Evolutionary conservation across 2,797 vertebrate genomes (phyloP).

Genomic region (Vespertilio murinus): DNA sequence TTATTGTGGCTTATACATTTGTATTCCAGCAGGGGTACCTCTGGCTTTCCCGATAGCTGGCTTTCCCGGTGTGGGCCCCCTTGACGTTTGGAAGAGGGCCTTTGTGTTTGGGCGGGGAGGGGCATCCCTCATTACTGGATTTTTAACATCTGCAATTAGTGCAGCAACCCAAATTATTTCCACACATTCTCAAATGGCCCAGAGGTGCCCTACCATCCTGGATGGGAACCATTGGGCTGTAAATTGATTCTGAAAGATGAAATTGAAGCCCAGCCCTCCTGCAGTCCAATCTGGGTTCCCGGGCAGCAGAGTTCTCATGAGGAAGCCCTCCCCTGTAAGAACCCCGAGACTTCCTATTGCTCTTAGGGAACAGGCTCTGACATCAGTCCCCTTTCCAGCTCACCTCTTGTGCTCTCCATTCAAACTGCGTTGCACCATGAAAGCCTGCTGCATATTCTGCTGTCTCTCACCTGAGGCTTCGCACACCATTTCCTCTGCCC

Average conservation of each 20-base stretch:
- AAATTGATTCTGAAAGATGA: not conserved
- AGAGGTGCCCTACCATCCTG: not conserved
- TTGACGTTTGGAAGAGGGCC: not conserved
- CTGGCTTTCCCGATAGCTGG: not conserved
- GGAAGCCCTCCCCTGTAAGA: not conserved
- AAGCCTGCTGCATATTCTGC: not conserved
- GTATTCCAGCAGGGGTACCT: not conserved
- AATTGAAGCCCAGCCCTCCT: not conserved
- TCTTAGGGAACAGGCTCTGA: not conserved
- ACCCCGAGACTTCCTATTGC: not conserved
- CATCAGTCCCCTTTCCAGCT: not conserved
- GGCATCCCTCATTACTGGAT: not conserved
- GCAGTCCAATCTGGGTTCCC: not conserved
- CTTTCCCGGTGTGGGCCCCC: not conserved
- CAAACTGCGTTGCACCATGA: not conserved
- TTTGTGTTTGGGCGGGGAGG: not conserved
- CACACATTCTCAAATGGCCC: not conserved
- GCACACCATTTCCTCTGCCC: not conserved
- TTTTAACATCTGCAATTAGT: slow-evolving; percentile 29
- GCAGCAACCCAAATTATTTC: slow-evolving; percentile 6
- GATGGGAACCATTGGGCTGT: not conserved
- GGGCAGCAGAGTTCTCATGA: not conserved
- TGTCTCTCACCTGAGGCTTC: not conserved
- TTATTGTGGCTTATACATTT: not conserved
- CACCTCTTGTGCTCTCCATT: not conserved